Conservation (phyloP, 2,888 invertebrate genomes). For the Drosophila percnosoma region DNA sequence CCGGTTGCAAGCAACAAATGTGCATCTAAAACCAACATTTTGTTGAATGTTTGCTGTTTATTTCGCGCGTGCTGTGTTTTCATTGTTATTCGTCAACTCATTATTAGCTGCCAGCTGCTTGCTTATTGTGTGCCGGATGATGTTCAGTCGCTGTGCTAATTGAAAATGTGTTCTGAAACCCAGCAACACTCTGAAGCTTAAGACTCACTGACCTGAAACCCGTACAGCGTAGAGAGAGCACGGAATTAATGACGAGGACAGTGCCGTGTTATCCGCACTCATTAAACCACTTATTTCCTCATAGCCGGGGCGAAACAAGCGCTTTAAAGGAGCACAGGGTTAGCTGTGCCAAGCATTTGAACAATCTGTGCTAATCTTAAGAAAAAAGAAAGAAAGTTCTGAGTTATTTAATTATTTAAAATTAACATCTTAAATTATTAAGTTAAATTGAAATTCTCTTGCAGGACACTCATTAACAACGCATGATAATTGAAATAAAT, state of each 20-base stretch:
- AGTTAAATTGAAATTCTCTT: too few relatives aligned
- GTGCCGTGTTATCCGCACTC: slow-evolving; percentile 33
- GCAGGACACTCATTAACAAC: too few relatives aligned
- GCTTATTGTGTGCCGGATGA: slow-evolving; percentile 9
- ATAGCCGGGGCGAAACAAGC: background rate
- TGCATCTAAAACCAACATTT: background rate
- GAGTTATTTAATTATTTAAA: too few relatives aligned
- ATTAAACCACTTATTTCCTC: slow-evolving; percentile 48
- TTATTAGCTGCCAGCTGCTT: slow-evolving; percentile 48
- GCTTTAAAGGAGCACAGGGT: background rate
- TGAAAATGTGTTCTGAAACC: slow-evolving; percentile 62
- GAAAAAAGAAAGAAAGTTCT: background rate
- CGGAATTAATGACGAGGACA: slow-evolving; percentile 7
- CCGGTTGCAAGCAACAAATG: background rate
- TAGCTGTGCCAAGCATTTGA: background rate
- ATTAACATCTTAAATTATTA: too few relatives aligned
- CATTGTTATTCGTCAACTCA: slow-evolving; percentile 53
- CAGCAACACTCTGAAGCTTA: slow-evolving; percentile 7
- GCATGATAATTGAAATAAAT: too few relatives aligned
- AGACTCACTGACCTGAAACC: slow-evolving; percentile 3
- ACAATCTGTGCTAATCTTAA: background rate
- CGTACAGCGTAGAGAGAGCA: background rate
- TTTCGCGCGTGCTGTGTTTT: slow-evolving; percentile 1
- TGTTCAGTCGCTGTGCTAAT: slow-evolving; percentile 54
- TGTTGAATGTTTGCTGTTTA: background rate